Evolutionary conservation across 2,113 vertebrate genomes (phyloP), one percentile per base, ranked within the genome.

Genomic region (Propithecus coquereli): DNA sequence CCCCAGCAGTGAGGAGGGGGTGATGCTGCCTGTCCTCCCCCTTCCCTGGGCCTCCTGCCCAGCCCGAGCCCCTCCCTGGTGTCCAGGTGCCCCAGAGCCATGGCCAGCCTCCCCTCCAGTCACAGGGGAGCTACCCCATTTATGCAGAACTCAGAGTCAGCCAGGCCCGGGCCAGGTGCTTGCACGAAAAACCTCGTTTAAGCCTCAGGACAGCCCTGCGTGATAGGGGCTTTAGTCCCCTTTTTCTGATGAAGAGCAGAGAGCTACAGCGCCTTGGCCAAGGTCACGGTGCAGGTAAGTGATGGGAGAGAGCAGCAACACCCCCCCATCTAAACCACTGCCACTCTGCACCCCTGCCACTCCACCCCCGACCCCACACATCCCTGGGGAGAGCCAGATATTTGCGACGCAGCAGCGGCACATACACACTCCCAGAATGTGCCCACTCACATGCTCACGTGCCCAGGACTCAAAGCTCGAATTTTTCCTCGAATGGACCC

Each of bases 351-450:
- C 10, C 22, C 3, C 20, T 3, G 61, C n/a, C 1, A 10, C 63
- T 34, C 27, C 11, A 63, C 47, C 12, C 30, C 11, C 45, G 37
- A 20, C 34, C 4, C 57, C 32, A 0, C 2, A 0, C 4, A 1
- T 23, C 87, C 43, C 30, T 6, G 17, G 23, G 34, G 63, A 68
- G 9, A 7, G n/a, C 4, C 50, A 6, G 74, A 66, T 52, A 14
- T 16, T 37, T 14, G 3, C 1, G 7, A 32, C 68, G n/a, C 6
- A 40, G 80, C 54, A 74, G 57, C 45, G 17, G 34, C 3, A 16
- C 59, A 32, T 2, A 45, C 1, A 6, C 34, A 32, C 40, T 27
- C 77, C 50, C 52, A 34, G 63, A 32, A 25, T 17, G 25, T 3
- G 0, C 30, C 52, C 84, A n/a, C 65, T 34, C 68, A 27, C 8